Conservation (phyloP, 2,113 vertebrate species). For the Petroica traversi region DNA sequence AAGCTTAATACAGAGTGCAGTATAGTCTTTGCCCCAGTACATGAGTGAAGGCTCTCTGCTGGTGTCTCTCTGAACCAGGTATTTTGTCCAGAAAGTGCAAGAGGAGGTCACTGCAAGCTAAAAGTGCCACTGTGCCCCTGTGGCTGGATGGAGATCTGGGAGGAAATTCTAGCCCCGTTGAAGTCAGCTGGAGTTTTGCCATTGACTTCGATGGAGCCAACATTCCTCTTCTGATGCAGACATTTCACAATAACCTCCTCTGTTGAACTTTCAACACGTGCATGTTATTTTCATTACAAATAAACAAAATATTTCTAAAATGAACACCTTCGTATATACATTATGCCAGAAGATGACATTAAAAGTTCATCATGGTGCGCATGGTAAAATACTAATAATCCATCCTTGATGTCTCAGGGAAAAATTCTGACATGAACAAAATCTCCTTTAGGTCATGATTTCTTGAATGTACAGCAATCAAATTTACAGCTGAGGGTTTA, state of each 20-base stretch:
- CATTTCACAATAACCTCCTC: slow-evolving; percentile 7
- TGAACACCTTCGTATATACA: not conserved
- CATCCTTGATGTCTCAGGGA: slow-evolving; percentile 15
- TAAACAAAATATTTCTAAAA: slow-evolving; percentile 27
- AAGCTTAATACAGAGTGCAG: not conserved
- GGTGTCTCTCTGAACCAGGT: not conserved
- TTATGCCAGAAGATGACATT: not conserved
- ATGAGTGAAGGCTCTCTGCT: not conserved
- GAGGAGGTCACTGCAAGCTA: not conserved
- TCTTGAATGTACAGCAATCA: not conserved
- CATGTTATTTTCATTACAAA: slow-evolving; percentile 45
- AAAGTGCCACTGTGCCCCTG: not conserved
- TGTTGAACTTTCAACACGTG: slow-evolving; percentile 5
- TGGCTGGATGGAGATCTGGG: not conserved
- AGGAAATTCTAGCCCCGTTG: not conserved
- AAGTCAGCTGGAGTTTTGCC: slow-evolving; percentile 39
- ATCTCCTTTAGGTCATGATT: not conserved
- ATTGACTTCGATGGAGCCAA: not conserved
- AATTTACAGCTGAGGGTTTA: slow-evolving; percentile 37
- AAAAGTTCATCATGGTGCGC: not conserved
- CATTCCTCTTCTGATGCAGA: slow-evolving; percentile 36
- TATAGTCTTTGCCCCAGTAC: not conserved
- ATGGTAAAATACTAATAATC: slow-evolving; percentile 40
- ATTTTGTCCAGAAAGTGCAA: not conserved
- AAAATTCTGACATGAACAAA: not conserved